Conservation (phyloP, 1,140 invertebrate species). For the Halictus rubicundus region DNA sequence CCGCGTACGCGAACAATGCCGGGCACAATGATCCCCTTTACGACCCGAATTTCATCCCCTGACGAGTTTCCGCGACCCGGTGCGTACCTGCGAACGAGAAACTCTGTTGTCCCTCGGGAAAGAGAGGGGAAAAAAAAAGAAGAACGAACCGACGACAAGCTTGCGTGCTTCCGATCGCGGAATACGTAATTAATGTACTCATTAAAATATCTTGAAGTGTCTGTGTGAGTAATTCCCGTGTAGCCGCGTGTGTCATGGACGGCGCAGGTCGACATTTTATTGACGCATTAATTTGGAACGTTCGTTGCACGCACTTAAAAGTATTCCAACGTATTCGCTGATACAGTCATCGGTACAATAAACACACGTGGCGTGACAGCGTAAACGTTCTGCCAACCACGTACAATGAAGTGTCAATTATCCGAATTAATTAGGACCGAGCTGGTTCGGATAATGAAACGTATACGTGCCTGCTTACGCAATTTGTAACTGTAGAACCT, state of each 20-base stretch:
- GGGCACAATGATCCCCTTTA: conserved; percentile 57
- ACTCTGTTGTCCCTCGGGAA: conserved; percentile 20
- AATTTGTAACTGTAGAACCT: too few relatives aligned
- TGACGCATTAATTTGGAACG: background rate
- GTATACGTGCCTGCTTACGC: too few relatives aligned
- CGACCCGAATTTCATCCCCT: conserved; percentile 58
- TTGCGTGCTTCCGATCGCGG: background rate
- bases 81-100: conserved; percentile 49
- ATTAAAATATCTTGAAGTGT: background rate
- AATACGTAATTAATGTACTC: conserved; percentile 1
- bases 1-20: conserved; percentile 60
- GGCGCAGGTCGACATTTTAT: background rate
- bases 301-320: background rate
- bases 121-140: background rate
- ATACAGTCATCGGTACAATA: too few relatives aligned
- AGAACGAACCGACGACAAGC: conserved; percentile 10
- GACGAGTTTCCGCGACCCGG: conserved; percentile 41
- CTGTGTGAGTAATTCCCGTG: background rate
- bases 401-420: too few relatives aligned
- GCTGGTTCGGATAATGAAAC: too few relatives aligned
- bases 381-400: too few relatives aligned
- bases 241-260: background rate
- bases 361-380: too few relatives aligned
- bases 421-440: too few relatives aligned
- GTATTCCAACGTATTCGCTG: too few relatives aligned